Evolutionary conservation across 2,797 vertebrate genomes (phyloP).

Genomic region (Hydrolagus colliei): DNA sequence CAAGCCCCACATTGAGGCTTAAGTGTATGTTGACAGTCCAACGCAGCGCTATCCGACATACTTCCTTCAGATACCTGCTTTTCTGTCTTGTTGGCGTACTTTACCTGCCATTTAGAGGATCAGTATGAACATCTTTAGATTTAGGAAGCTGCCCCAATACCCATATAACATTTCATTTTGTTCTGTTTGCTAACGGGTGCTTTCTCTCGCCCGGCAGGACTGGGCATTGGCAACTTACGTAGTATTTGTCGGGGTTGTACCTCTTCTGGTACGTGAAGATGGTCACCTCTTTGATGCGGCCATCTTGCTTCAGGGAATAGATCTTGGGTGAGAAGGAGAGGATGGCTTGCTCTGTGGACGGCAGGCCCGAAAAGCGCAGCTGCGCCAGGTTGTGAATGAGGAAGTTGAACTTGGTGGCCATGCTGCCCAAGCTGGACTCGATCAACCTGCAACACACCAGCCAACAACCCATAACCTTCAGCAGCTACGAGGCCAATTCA

Average conservation of each 20-base stretch:
- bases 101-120: too few relatives aligned
- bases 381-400: slow-evolving; percentile 98
- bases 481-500: background rate
- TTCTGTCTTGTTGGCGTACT: too few relatives aligned
- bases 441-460: slow-evolving; percentile 65
- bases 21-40: too few relatives aligned
- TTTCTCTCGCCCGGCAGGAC: too few relatives aligned
- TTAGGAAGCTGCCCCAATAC: too few relatives aligned
- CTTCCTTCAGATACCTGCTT: too few relatives aligned
- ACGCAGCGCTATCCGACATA: too few relatives aligned
- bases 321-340: slow-evolving; percentile 89
- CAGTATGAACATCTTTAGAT: too few relatives aligned
- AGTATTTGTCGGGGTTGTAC: slow-evolving; percentile 96
- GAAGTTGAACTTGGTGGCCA: slow-evolving; percentile 98
- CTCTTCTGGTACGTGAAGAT: slow-evolving; percentile 96
- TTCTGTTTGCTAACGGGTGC: too few relatives aligned
- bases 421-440: slow-evolving; percentile 89
- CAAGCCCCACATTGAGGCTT: too few relatives aligned
- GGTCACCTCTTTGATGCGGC: slow-evolving; percentile 77
- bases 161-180: too few relatives aligned
- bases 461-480: background rate
- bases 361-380: slow-evolving; percentile 86
- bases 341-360: slow-evolving; percentile 87
- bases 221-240: slow-evolving; percentile 60
- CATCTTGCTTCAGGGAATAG: slow-evolving; percentile 86